Conservation (phyloP, 2,797 vertebrate species). For the Rhynchotus rufescens region DNA sequence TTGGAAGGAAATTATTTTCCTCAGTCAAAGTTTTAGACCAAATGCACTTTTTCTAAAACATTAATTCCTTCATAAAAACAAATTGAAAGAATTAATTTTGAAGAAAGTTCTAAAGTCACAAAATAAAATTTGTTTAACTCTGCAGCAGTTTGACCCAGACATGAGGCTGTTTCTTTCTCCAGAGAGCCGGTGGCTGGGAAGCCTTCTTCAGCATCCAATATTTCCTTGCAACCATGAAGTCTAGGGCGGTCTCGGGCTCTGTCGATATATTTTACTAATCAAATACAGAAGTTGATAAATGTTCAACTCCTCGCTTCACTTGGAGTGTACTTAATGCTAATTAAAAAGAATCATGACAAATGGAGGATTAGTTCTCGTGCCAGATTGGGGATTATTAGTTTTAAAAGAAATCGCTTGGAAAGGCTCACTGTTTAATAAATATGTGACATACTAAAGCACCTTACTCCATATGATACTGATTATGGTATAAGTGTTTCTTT, state of each 20-base stretch:
- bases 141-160: not conserved
- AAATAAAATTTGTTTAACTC: not conserved
- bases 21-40: not conserved
- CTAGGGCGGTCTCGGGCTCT: constrained; percentile 6
- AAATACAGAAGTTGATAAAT: constrained; percentile 73
- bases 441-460: constrained; percentile 70
- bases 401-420: constrained; percentile 78
- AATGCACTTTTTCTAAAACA: not conserved
- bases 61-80: not conserved
- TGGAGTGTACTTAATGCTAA: constrained; percentile 73
- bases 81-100: not conserved
- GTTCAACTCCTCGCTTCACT: constrained; percentile 68
- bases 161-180: not conserved
- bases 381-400: constrained; percentile 78
- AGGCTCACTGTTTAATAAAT: constrained; percentile 77
- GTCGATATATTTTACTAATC: constrained; percentile 23
- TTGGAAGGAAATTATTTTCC: not conserved
- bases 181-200: not conserved
- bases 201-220: not conserved
- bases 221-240: constrained; percentile 5
- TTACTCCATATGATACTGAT: constrained; percentile 76
- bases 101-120: not conserved
- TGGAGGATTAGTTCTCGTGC: constrained; percentile 74
- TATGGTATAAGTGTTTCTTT: constrained; percentile 21
- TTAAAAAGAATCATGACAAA: constrained; percentile 82